Conservation (phyloP, 1,140 invertebrate genomes). For the Apis florea region DNA sequence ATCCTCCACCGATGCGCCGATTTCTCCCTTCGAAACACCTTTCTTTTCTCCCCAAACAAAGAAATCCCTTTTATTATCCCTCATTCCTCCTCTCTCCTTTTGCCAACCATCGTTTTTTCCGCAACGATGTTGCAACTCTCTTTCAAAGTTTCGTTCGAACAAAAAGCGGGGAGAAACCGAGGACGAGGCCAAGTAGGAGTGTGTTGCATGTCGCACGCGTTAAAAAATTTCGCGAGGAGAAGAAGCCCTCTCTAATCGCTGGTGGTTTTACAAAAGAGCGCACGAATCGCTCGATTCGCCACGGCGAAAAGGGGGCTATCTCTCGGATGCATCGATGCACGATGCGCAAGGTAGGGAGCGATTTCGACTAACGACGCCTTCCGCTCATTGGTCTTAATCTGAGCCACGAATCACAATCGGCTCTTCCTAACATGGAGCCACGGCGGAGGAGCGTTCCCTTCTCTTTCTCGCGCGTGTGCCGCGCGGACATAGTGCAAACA, state of each 20-base stretch:
- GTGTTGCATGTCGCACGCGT: neutral
- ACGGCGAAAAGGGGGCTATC: conserved; percentile 41
- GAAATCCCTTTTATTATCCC: too few species aligned
- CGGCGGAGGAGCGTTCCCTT: conserved; percentile 1
- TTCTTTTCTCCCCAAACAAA: neutral
- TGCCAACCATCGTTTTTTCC: too few species aligned
- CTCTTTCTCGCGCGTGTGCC: conserved; percentile 47
- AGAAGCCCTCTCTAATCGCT: too few species aligned
- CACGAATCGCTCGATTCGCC: conserved; percentile 28
- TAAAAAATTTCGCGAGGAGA: neutral
- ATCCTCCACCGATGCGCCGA: neutral
- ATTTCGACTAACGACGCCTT: conserved; percentile 56
- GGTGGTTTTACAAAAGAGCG: conserved; percentile 30
- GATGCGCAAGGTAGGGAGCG: conserved; percentile 2
- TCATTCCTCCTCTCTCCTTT: too few species aligned
- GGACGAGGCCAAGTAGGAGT: neutral
- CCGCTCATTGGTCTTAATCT: conserved; percentile 53
- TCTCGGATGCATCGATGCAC: conserved; percentile 52
- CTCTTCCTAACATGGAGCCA: conserved; percentile 40
- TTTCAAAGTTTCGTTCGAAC: neutral
- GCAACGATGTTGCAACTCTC: too few species aligned
- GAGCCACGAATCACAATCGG: conserved; percentile 54
- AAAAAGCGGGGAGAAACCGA: neutral
- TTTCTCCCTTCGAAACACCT: neutral
- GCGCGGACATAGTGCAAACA: conserved; percentile 60